Base-by-base conservation (phyloP, 1,140 invertebrate genomes). In the Lepidurus arcticus region DNA sequence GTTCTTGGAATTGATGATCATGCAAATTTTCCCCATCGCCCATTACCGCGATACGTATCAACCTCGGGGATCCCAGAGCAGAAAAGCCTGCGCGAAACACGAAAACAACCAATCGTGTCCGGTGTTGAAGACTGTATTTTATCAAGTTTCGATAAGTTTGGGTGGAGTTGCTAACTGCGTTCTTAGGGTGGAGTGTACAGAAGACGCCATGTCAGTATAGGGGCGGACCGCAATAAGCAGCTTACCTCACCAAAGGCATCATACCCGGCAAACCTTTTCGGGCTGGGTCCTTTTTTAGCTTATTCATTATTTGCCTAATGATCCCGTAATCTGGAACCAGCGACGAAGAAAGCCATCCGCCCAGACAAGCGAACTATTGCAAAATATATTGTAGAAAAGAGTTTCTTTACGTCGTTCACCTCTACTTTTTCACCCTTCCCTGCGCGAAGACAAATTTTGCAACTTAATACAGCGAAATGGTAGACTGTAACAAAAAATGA, bases 91-190 rank as follows among this genome's bases (percentile, higher is more conserved):
- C 8, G 53, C 6, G 53, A 7, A 65, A 7, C 0, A 65, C 4
- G 6, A 65, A 65, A 7, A n/a, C n/a, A 13, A 65, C 4, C 53
- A n/a, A n/a, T 65, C 21, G 5, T 65, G 53, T 65, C 9, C 53
- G 21, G 53, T 65, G 16, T 13, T 65, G 13, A 65, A 65, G 53
- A 16, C 13, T 65, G 21, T 16, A 65, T 65, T 65, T 65, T 65
- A 65, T 65, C 53, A 65, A 34, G 53, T 65, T 65, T 65, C 53
- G 53, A 65, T 21, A 65, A 65, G 53, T 65, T 16, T 65, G 53
- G 53, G 53, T 65, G 53, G 53, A 65, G 53, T 21, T 65, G 53
- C 13, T 13, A 65, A 1, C 16, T 65, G 53, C 21, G 53, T 65
- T 65, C 53, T 65, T 65, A 65, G 53, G 53, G 53, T 21, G 53